phyloP scores from a whole-genome alignment of 2,888 invertebrate species.

The Helleia helle region DNA sequence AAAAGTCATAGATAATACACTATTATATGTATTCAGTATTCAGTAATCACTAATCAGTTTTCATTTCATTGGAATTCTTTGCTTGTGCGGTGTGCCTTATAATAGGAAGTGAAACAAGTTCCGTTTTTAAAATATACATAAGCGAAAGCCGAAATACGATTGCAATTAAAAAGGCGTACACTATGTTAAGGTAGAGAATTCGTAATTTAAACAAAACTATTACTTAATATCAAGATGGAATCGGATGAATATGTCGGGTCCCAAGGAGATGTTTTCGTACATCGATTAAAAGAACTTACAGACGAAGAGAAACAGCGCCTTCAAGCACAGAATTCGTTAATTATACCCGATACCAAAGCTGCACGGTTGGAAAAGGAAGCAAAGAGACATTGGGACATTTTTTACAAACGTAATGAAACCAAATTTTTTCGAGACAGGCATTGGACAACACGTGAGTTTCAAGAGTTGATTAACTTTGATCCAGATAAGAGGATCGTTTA shows the following conservation, averaged over 20 bases:
- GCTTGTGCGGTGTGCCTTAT: too few relatives aligned
- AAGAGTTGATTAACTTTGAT: constrained; percentile 78
- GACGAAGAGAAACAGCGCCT: constrained; percentile 77
- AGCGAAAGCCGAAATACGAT: too few relatives aligned
- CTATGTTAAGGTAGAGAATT: too few relatives aligned
- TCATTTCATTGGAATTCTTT: too few relatives aligned
- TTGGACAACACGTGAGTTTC: constrained; percentile 97
- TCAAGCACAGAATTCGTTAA: constrained; percentile 76
- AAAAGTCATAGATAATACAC: too few relatives aligned
- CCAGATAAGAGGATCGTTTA: constrained; percentile 74
- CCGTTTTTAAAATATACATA: too few relatives aligned
- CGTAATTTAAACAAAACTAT: background rate
- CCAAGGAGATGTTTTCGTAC: constrained; percentile 42
- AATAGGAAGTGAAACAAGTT: too few relatives aligned
- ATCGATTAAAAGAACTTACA: constrained; percentile 67
- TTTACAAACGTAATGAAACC: constrained; percentile 95
- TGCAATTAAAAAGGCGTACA: too few relatives aligned
- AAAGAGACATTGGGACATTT: constrained; percentile 94
- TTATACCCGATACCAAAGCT: constrained; percentile 80
- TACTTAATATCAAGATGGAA: constrained; percentile 42
- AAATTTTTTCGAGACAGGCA: constrained; percentile 96
- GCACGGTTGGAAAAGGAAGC: constrained; percentile 86
- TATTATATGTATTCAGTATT: too few relatives aligned
- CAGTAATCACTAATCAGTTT: too few relatives aligned
- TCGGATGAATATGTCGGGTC: constrained; percentile 36